Conservation (phyloP, 2,797 vertebrate species). For the Rhynchotus rufescens region DNA sequence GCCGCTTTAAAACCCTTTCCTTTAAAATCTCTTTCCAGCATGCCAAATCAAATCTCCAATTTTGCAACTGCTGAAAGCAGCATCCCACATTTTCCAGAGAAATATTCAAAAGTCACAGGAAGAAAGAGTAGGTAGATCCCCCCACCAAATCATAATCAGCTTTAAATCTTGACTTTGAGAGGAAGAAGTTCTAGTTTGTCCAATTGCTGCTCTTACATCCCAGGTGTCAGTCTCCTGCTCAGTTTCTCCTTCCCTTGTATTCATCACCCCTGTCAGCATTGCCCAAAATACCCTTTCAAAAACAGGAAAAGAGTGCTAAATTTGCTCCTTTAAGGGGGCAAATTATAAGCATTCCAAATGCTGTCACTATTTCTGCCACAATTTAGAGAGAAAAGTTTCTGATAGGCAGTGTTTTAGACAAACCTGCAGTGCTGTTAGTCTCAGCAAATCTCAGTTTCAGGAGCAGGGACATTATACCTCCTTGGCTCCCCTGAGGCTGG, state of each 20-base stretch:
- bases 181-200: neutral
- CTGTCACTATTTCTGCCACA: neutral
- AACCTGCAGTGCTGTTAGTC: neutral
- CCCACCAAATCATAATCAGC: neutral
- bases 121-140: neutral
- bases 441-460: neutral
- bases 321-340: neutral
- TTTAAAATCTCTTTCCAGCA: conserved; percentile 9
- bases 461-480: neutral
- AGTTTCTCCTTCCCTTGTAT: neutral
- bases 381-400: neutral
- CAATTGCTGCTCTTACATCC: neutral
- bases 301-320: neutral
- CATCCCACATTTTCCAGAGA: neutral
- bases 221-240: neutral
- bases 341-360: neutral
- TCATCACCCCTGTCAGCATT: neutral
- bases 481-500: neutral
- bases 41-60: neutral
- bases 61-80: neutral
- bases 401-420: neutral
- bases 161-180: neutral
- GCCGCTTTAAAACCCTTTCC: conserved; percentile 20
- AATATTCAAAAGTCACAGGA: neutral
- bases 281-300: neutral